phyloP scores from a whole-genome alignment of 1,140 invertebrate species.

The Druon quercuslanigerum region DNA sequence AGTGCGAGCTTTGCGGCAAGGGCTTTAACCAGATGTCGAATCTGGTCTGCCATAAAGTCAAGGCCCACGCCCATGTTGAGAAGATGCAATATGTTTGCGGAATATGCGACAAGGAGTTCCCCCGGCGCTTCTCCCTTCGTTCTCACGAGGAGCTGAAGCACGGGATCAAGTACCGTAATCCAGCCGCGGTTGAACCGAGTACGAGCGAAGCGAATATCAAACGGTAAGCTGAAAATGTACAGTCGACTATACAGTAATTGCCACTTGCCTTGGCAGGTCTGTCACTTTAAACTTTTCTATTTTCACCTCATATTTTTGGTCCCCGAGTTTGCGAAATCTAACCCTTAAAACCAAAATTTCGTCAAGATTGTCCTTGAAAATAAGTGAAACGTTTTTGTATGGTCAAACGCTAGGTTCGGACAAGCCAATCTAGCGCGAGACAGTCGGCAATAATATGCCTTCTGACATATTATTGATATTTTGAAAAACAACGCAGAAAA shows the following conservation, averaged over 20 bases:
- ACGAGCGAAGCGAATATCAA: neutral
- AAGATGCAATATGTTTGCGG: slow-evolving; percentile 77
- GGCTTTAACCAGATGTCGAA: slow-evolving; percentile 91
- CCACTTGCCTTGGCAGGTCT: neutral
- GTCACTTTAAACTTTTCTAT: neutral
- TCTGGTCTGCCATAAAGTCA: slow-evolving; percentile 85
- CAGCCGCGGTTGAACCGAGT: slow-evolving; percentile 45
- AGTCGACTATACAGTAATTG: neutral
- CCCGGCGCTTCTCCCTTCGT: slow-evolving; percentile 75
- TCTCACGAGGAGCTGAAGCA: slow-evolving; percentile 79
- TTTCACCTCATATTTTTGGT: too few relatives aligned
- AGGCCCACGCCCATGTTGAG: slow-evolving; percentile 78
- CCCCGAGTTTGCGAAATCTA: too few relatives aligned
- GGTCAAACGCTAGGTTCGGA: too few relatives aligned
- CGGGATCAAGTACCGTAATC: slow-evolving; percentile 74
- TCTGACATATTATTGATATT: too few relatives aligned
- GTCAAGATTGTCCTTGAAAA: too few relatives aligned
- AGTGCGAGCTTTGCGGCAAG: slow-evolving; percentile 85
- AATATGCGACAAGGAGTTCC: slow-evolving; percentile 77
- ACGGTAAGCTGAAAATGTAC: neutral
- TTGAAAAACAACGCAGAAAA: too few relatives aligned
- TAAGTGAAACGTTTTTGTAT: too few relatives aligned
- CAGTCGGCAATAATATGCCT: too few relatives aligned
- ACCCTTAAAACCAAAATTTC: too few relatives aligned
- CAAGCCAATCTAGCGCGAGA: too few relatives aligned